A percentile compares a stretch with the other conserved stretches of the same genome.
These are phyloP conservation scores for Tenebrosternarchus preto DNA, from an alignment of 2,113 vertebrate genomes.

Conservation along the genomic window DNA sequence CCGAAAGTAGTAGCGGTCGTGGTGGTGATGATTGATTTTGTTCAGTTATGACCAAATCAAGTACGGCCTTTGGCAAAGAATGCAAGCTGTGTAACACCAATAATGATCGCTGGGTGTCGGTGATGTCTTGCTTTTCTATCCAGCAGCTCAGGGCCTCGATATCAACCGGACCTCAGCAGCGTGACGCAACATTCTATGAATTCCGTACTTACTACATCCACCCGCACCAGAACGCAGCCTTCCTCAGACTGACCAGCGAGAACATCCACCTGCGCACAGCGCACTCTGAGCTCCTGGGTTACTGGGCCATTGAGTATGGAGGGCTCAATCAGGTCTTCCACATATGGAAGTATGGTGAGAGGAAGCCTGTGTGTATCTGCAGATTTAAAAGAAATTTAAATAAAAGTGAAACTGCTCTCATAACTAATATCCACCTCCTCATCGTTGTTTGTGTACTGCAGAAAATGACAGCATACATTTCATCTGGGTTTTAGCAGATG, in stretches of 20 bases:
- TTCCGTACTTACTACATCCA: constrained; percentile 85
- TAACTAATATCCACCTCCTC: too few species aligned
- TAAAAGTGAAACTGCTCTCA: too few species aligned
- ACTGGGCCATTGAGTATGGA: constrained; percentile 86
- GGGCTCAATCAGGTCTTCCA: constrained; percentile 88
- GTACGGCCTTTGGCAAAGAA: too few species aligned
- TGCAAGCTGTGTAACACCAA: neutral
- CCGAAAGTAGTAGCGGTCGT: too few species aligned
- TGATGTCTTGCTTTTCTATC: neutral
- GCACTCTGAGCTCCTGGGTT: constrained; percentile 86
- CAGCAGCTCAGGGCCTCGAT: constrained; percentile 62
- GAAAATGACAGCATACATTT: too few species aligned
- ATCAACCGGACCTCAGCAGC: constrained; percentile 78
- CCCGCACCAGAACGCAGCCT: constrained; percentile 81
- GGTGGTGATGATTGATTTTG: too few species aligned
- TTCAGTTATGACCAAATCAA: too few species aligned
- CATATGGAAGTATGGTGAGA: constrained; percentile 88
- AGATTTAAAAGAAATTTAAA: too few species aligned
- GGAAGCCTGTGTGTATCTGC: neutral
- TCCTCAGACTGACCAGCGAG: constrained; percentile 79
- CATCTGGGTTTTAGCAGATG: too few species aligned
- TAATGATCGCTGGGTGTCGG: constrained; percentile 41
- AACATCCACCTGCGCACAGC: constrained; percentile 81
- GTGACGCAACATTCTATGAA: constrained; percentile 82
- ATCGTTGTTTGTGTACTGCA: too few species aligned